phyloP scores from a whole-genome alignment of 2,888 invertebrate species.

The Unio delphinus region DNA sequence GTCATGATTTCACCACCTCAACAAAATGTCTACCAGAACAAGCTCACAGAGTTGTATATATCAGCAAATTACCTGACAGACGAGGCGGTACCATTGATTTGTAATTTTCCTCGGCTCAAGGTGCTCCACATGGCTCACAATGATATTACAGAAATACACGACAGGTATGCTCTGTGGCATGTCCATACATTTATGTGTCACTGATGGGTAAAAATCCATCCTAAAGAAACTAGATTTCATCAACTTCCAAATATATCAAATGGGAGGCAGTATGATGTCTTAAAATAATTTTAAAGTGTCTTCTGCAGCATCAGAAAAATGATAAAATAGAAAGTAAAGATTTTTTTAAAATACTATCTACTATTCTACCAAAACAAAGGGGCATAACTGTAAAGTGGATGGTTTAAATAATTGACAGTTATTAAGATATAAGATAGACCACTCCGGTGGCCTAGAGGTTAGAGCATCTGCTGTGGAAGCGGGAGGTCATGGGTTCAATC shows the following conservation, averaged over 20 bases:
- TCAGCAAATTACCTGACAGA: slow-evolving; percentile 70
- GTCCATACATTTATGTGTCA: background rate
- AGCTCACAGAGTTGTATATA: slow-evolving; percentile 70
- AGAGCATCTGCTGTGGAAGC: too few relatives aligned
- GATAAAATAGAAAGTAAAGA: too few relatives aligned
- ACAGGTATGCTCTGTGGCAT: slow-evolving; percentile 60
- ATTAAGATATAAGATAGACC: too few relatives aligned
- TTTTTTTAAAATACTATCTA: too few relatives aligned
- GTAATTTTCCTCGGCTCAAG: slow-evolving; percentile 68
- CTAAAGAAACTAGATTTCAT: background rate
- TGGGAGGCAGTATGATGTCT: too few relatives aligned
- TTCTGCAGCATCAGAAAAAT: too few relatives aligned
- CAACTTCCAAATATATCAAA: background rate
- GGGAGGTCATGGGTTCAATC: too few relatives aligned
- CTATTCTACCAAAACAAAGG: too few relatives aligned
- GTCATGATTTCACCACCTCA: slow-evolving; percentile 65
- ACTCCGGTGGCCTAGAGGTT: too few relatives aligned
- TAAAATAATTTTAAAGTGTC: too few relatives aligned
- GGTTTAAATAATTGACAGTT: too few relatives aligned
- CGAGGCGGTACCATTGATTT: slow-evolving; percentile 62
- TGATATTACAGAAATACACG: slow-evolving; percentile 69
- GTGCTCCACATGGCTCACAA: slow-evolving; percentile 72
- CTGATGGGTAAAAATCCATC: background rate
- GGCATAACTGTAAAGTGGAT: too few relatives aligned
- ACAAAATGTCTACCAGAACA: slow-evolving; percentile 68